phyloP scores from a whole-genome alignment of 92 coral and sea anemone genomes.

The Palythoa grandis region DNA sequence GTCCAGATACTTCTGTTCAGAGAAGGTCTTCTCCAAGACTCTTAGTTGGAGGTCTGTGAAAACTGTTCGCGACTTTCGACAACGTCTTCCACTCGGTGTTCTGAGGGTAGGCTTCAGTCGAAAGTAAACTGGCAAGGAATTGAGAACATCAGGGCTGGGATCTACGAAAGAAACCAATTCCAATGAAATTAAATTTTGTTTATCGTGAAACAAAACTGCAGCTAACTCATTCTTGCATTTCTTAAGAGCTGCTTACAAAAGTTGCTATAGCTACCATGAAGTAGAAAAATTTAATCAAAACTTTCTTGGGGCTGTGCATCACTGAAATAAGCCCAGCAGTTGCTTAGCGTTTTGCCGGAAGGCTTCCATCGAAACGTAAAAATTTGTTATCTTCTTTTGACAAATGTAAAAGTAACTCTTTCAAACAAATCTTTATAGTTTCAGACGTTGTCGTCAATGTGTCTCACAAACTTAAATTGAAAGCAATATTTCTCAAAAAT shows the following conservation, averaged over 20 bases:
- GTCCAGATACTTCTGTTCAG: constrained; percentile 95
- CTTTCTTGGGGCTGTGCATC: background rate
- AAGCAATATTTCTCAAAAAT: too few species aligned
- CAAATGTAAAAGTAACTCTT: too few species aligned
- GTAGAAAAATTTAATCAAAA: background rate
- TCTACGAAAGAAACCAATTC: constrained; percentile 45
- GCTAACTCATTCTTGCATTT: too few species aligned
- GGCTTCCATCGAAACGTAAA: too few species aligned
- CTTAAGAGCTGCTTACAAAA: too few species aligned
- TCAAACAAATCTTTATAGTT: too few species aligned
- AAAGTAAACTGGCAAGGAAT: constrained; percentile 92
- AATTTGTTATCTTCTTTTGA: too few species aligned
- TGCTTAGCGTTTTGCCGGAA: too few species aligned
- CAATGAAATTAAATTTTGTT: background rate
- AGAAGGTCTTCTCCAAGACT: constrained; percentile 91
- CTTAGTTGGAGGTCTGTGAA: constrained; percentile 97
- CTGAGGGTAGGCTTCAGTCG: constrained; percentile 95
- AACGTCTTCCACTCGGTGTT: constrained; percentile 96
- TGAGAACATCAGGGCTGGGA: constrained; percentile 89
- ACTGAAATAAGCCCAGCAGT: background rate
- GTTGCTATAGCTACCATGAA: too few species aligned
- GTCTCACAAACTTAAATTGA: too few species aligned
- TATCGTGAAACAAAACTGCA: background rate
- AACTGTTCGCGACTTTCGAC: constrained; percentile 98
- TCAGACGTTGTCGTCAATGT: too few species aligned